Percentiles rank a stretch among this genome's conserved stretches.
phyloP scores from a whole-genome alignment of 2,797 vertebrate species.

The Anas bernieri region DNA sequence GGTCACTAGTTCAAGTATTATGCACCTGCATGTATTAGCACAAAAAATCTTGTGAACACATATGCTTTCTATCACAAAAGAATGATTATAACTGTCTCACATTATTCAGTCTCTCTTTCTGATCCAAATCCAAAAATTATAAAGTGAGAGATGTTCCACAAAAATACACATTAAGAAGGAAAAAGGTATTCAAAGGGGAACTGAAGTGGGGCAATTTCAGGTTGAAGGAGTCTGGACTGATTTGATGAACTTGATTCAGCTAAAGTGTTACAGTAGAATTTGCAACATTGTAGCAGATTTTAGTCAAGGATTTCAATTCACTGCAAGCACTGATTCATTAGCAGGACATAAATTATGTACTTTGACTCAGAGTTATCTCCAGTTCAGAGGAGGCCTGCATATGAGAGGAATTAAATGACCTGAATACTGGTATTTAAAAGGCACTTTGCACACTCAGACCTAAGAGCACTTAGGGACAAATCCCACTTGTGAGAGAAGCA shows the following conservation, averaged over 20 bases:
- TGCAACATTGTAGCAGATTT: not conserved
- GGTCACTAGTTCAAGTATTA: not conserved
- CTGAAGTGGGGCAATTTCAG: not conserved
- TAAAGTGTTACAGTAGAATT: not conserved
- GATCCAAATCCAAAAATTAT: not conserved
- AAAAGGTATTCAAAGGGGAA: not conserved
- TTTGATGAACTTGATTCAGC: not conserved
- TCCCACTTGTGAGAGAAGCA: not conserved
- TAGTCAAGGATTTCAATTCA: not conserved
- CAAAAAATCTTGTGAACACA: not conserved
- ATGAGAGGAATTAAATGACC: not conserved
- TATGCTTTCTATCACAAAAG: not conserved
- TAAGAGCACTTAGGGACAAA: not conserved
- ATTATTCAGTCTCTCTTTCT: not conserved
- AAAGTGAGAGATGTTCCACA: not conserved
- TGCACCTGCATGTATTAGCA: not conserved
- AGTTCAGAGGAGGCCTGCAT: not conserved
- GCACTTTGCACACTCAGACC: not conserved
- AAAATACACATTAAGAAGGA: not conserved
- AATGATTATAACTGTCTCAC: not conserved
- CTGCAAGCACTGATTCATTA: not conserved
- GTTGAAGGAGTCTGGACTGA: not conserved
- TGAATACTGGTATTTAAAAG: not conserved
- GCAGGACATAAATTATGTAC: not conserved
- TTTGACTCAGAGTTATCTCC: not conserved